A percentile compares a stretch with the other conserved stretches of the same genome.
Evolutionary conservation across 2,888 invertebrate species (phyloP).

Genomic region (Drosophila parthenogenetica): DNA sequence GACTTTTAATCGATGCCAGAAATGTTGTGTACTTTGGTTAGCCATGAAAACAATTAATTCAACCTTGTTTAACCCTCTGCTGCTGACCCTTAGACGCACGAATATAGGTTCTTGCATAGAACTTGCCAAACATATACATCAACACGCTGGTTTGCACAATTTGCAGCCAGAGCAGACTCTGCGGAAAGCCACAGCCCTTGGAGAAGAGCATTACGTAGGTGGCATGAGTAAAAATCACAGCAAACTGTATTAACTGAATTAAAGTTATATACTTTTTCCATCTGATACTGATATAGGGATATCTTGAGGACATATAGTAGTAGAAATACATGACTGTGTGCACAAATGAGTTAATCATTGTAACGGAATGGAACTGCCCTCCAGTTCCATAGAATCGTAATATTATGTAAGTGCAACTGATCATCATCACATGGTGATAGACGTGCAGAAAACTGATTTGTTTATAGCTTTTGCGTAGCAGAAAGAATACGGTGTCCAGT

Average conservation of each 20-base stretch:
- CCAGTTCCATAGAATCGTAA: slow-evolving; percentile 90
- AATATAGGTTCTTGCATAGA: slow-evolving; percentile 86
- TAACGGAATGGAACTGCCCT: slow-evolving; percentile 85
- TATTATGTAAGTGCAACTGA: slow-evolving; percentile 89
- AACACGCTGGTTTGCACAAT: slow-evolving; percentile 86
- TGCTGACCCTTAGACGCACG: slow-evolving; percentile 18
- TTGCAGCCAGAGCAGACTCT: slow-evolving; percentile 86
- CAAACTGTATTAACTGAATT: slow-evolving; percentile 87
- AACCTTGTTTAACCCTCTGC: slow-evolving; percentile 20
- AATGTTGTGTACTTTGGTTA: background rate
- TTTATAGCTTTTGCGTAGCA: slow-evolving; percentile 93
- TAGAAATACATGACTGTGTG: slow-evolving; percentile 86
- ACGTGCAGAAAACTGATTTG: slow-evolving; percentile 95
- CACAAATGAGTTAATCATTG: slow-evolving; percentile 85
- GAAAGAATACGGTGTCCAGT: slow-evolving; percentile 93
- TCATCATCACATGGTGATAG: slow-evolving; percentile 94
- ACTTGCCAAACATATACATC: slow-evolving; percentile 87
- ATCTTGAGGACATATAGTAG: slow-evolving; percentile 85
- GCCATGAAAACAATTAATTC: slow-evolving; percentile 2
- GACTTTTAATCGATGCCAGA: background rate
- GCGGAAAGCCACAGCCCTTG: slow-evolving; percentile 86
- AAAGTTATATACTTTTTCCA: slow-evolving; percentile 86
- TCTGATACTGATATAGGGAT: slow-evolving; percentile 85
- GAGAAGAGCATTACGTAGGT: slow-evolving; percentile 79
- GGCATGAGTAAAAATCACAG: slow-evolving; percentile 88